phyloP scores from a whole-genome alignment of 92 coral and sea anemone species.

The Siderastrea radians region DNA sequence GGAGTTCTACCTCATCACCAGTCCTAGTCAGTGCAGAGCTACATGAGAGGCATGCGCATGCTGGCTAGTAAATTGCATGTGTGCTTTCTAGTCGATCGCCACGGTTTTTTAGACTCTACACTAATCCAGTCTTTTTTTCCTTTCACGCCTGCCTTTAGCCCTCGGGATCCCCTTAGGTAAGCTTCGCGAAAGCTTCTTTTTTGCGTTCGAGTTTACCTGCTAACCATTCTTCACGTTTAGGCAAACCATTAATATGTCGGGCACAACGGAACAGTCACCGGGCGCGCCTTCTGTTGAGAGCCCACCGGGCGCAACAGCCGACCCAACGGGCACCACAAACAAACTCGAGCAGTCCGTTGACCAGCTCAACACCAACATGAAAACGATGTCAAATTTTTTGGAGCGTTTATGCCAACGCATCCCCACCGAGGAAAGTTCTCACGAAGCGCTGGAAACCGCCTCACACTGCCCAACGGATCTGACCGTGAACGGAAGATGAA shows the following conservation, averaged over 20 bases:
- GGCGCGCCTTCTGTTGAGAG: conserved; percentile 39
- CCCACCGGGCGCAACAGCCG: conserved; percentile 28
- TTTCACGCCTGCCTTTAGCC: background rate
- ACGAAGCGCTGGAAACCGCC: background rate
- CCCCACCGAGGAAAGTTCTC: conserved; percentile 21
- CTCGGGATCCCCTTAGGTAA: conserved; percentile 18
- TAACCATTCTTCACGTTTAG: background rate
- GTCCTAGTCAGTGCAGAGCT: no score
- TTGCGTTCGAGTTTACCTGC: background rate
- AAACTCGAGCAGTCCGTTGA: conserved; percentile 22
- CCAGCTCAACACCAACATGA: conserved; percentile 8
- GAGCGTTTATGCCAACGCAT: conserved; percentile 12
- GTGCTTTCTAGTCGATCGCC: conserved; percentile 34
- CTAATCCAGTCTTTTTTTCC: background rate
- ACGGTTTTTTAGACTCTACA: background rate
- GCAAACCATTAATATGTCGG: background rate
- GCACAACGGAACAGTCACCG: conserved; percentile 26
- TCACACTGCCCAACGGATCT: background rate
- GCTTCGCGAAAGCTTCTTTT: background rate
- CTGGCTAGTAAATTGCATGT: conserved; percentile 19
- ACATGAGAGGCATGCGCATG: background rate
- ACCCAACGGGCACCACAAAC: conserved; percentile 12
- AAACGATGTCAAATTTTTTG: background rate
- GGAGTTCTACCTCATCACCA: no score
- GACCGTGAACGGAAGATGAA: background rate